Base-by-base conservation (phyloP, 2,113 vertebrate genomes). In the Pimephales promelas region DNA sequence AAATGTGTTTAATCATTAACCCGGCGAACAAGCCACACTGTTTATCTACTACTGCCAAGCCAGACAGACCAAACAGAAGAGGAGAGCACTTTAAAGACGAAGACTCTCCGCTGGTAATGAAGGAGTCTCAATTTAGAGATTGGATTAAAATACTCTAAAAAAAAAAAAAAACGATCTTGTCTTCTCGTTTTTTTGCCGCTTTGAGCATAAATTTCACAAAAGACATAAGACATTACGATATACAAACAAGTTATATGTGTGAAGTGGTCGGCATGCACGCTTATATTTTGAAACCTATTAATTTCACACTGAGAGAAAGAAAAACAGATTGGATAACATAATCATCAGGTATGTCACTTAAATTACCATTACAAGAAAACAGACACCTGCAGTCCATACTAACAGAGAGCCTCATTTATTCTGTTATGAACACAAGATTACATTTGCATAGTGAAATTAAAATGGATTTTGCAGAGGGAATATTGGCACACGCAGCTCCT, bases 401-500 rank as follows among this genome's bases (percentile, higher is more conserved):
- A 57, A 82, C 18, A 22, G 3, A 80, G 26, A 26, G 31, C 73
- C 22, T 11, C 28, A 16, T 34, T 57, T 40, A 45, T 74, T 79
- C 66, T 8, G 36, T 78, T 16, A 70, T 72, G 78, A 76, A 77
- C 66, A 81, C 54, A 64, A 70, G 64, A 77, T 86, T 73, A 3
- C 54, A 84, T 88, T 86, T 88, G 79, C 84, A 84, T 86, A 71
- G 79, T 11, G 49, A 86, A 84, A 83, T 87, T 85, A 79, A 84
- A 73, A 88, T 82, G 84, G 79, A 86, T 86, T 79, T 83, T 77
- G 71, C 45, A 64, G 22, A 52, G 45, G 62, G 24, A 24, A 75
- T 82, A 84, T 86, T 73, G 82, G 79, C 81, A 76, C 75, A 82
- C 47, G 10, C 73, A 52, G 81, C 73, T 72, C 64, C 36, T 52